These are phyloP conservation scores for Okapia johnstoni DNA, from an alignment of 2,113 vertebrate genomes.

Conservation along the genomic window DNA sequence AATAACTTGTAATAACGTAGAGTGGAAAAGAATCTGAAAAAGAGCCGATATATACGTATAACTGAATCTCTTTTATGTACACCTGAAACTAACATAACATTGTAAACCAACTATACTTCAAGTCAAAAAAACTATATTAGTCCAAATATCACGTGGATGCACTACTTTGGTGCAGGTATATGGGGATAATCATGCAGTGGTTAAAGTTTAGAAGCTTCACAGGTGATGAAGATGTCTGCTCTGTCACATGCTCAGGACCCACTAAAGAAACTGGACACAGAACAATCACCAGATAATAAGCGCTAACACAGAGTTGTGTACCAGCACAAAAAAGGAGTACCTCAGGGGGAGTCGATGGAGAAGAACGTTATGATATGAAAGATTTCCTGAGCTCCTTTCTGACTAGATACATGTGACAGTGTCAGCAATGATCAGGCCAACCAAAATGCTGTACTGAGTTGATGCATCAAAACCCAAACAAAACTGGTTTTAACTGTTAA, in stretches of 20 bases:
- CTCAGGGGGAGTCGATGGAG: neutral
- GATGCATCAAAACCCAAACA: neutral
- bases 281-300: neutral
- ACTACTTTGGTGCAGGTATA: neutral
- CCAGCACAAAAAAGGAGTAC: neutral
- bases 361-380: neutral
- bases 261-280: neutral
- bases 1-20: neutral
- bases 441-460: neutral
- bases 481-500: neutral
- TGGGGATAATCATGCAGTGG: neutral
- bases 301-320: neutral
- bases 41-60: neutral
- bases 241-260: neutral
- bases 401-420: neutral
- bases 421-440: neutral
- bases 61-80: neutral
- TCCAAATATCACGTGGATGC: neutral
- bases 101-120: neutral
- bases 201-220: neutral
- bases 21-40: neutral
- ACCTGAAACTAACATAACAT: neutral
- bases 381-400: neutral
- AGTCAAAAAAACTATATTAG: neutral
- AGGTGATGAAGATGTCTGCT: neutral